Conservation (phyloP, 2,797 vertebrate genomes). For the Hoplostethus mediterraneus region DNA sequence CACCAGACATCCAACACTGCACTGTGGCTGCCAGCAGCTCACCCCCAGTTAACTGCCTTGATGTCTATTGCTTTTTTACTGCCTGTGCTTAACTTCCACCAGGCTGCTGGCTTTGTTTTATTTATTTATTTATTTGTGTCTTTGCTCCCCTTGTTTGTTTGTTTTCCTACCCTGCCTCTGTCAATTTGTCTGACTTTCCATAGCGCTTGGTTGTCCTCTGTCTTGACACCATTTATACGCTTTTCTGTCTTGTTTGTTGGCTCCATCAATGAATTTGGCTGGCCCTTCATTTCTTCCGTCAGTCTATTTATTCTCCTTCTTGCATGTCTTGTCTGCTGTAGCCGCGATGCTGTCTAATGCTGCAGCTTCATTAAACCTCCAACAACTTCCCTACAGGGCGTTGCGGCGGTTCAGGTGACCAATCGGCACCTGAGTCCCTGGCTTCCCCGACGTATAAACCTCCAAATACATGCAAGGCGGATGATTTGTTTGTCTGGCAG, state of each 20-base stretch:
- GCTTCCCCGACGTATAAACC: conserved; percentile 42
- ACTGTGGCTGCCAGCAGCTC: conserved; percentile 66
- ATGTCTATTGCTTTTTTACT: conserved; percentile 78
- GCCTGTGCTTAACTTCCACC: conserved; percentile 63
- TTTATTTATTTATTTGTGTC: conserved; percentile 8
- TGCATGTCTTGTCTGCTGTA: conserved; percentile 43
- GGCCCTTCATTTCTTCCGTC: conserved; percentile 29
- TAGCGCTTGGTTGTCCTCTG: background rate
- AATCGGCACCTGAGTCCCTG: conserved; percentile 64
- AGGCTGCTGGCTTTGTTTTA: conserved; percentile 46
- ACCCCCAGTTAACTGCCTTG: conserved; percentile 59
- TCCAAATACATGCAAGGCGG: conserved; percentile 36
- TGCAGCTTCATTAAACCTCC: conserved; percentile 63
- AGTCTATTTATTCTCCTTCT: conserved; percentile 11
- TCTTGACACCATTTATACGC: background rate
- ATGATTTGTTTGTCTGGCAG: conserved; percentile 62
- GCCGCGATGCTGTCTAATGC: conserved; percentile 54
- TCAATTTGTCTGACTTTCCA: conserved; percentile 14
- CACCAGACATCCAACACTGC: conserved; percentile 45
- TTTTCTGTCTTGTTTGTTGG: conserved; percentile 13
- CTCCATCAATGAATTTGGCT: conserved; percentile 30
- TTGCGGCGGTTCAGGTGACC: conserved; percentile 71
- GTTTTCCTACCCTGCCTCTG: conserved; percentile 6
- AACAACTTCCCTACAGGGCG: conserved; percentile 60
- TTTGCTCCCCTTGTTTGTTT: conserved; percentile 18